Conservation (phyloP, 2,113 vertebrate species). For the Embiotoca jacksoni region DNA sequence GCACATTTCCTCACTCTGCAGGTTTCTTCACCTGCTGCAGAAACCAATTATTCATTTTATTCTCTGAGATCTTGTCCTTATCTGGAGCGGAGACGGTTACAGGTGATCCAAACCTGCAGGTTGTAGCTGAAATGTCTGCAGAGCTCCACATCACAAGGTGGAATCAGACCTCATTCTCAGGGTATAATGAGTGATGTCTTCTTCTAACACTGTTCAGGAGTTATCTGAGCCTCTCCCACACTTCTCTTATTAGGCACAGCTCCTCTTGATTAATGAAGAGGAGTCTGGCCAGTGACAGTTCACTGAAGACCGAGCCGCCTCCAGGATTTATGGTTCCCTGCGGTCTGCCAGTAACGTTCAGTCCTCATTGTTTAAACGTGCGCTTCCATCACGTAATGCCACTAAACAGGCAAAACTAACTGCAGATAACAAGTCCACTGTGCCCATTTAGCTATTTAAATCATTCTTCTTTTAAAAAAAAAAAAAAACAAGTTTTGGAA, state of each 20-base stretch:
- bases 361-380: slow-evolving; percentile 62
- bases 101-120: too few species aligned
- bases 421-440: slow-evolving; percentile 47
- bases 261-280: slow-evolving; percentile 80
- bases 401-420: slow-evolving; percentile 47
- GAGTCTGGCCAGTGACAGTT: slow-evolving; percentile 71
- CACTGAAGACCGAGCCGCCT: slow-evolving; percentile 62
- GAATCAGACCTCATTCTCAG: slow-evolving; percentile 1
- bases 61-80: too few species aligned
- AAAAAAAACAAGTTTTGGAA: slow-evolving; percentile 57
- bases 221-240: slow-evolving; percentile 41
- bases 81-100: too few species aligned
- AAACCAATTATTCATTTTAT: too few species aligned
- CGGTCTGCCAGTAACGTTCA: slow-evolving; percentile 65
- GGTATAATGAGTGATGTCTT: slow-evolving; percentile 33
- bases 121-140: too few species aligned
- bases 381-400: slow-evolving; percentile 58
- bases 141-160: too few species aligned
- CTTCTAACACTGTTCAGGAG: slow-evolving; percentile 23
- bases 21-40: too few species aligned
- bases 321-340: slow-evolving; percentile 74
- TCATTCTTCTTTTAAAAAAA: slow-evolving; percentile 35
- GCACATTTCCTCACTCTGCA: too few species aligned
- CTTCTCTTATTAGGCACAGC: slow-evolving; percentile 38
- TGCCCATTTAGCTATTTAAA: slow-evolving; percentile 63